Conservation (phyloP, 2,888 invertebrate genomes). For the Eristalis intricaria region DNA sequence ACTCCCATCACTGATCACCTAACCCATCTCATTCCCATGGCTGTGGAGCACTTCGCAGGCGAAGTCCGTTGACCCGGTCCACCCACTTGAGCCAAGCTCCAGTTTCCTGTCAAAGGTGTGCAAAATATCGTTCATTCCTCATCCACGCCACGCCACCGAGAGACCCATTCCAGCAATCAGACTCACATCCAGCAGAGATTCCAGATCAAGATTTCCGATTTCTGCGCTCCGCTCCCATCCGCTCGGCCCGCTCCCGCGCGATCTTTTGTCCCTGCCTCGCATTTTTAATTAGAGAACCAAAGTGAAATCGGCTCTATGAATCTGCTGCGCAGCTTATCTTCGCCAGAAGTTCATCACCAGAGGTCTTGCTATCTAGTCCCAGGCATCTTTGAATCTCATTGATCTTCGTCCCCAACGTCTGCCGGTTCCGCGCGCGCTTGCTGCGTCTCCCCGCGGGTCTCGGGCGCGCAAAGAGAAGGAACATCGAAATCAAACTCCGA, state of each 20-base stretch:
- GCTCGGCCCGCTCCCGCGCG: background rate
- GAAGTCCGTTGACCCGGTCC: background rate
- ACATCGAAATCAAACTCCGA: background rate
- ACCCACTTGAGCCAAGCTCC: background rate
- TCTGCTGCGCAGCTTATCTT: slow-evolving; percentile 56
- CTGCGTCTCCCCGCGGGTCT: background rate
- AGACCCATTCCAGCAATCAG: background rate
- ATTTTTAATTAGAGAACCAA: slow-evolving; percentile 48
- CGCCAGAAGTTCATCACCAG: slow-evolving; percentile 56
- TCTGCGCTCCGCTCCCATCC: background rate
- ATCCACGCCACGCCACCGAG: background rate
- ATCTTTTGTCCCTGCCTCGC: slow-evolving; percentile 7
- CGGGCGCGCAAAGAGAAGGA: background rate
- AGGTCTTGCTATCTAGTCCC: slow-evolving; percentile 63
- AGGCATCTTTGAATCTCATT: slow-evolving; percentile 59
- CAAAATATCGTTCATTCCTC: background rate
- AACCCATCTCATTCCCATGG: background rate
- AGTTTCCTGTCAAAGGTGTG: background rate
- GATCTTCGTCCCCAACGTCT: slow-evolving; percentile 20
- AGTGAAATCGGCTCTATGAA: slow-evolving; percentile 56
- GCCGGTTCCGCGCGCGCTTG: background rate
- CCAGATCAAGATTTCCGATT: background rate
- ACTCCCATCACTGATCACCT: background rate
- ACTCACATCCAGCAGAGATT: background rate
- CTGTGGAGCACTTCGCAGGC: too few relatives aligned